Evolutionary conservation across 92 coral and sea anemone genomes (phyloP), one percentile per base, ranked within the genome.

Genomic region (Blastomussa wellsi): DNA sequence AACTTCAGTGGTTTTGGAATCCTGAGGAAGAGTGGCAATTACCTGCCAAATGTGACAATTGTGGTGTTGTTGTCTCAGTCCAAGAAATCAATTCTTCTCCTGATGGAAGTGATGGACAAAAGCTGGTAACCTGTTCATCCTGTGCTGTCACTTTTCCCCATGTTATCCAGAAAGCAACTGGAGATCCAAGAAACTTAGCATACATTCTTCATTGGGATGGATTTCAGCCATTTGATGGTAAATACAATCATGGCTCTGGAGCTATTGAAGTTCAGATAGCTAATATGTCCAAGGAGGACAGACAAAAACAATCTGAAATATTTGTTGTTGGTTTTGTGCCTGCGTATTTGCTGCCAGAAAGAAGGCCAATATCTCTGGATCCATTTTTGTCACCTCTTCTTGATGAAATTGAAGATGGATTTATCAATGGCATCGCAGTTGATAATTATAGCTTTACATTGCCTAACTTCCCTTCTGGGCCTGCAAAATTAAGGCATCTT

Each of bases 301-400:
- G 84, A 70, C 59, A 28, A 8, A 78, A 78, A n/a, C 44, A 41
- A 41, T 44, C 52, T 67, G 84, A 85, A 41, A 39, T 78, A 2
- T 85, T 75, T 66, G 80, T 79, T 64, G 76, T 85, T 13, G 89
- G 89, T 51, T 86, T 79, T 79, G 84, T 86, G 2, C 89, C 89
- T 0, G 3, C 79, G 4, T 77, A 86, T 52, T 37, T 77, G 26
- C 72, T 86, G 26, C 89, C 89, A 32, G 79, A 79, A 15, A 17
- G 38, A 57, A 71, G 82, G 33, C 85, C 85, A 12, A 31, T 77
- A 38, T 29, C 78, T 38, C 70, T 86, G 33, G 89, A 86, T 70
- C 80, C 85, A 22, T 86, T 86, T 79, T 41, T 79, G 66, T 32
- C 14, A 1, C 89, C 83, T 4, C 73, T 80, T 17, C 28, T 80